A percentile compares a stretch with the other conserved stretches of the same genome.
These are phyloP conservation scores for Pedetes capensis DNA, from an alignment of 2,113 vertebrate species.

Conservation along the genomic window DNA sequence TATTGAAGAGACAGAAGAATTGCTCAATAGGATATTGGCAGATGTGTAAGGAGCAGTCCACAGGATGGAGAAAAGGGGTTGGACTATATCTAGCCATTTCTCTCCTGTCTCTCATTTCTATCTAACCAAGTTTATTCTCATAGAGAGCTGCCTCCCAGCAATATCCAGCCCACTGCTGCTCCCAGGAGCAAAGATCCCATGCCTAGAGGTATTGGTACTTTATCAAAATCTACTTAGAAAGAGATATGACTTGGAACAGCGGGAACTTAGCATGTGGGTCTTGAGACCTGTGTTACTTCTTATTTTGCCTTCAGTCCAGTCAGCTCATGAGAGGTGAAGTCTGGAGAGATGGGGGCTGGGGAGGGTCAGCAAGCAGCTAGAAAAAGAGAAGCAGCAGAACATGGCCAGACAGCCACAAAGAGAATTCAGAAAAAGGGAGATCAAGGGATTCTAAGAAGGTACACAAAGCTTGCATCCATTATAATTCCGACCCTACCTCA, in stretches of 20 bases:
- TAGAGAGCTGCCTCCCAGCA: background rate
- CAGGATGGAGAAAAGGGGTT: background rate
- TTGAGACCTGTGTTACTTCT: background rate
- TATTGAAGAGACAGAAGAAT: background rate
- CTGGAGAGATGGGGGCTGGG: background rate
- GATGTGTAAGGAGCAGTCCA: background rate
- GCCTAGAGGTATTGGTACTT: background rate
- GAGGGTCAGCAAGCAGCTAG: background rate
- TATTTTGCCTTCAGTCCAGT: background rate
- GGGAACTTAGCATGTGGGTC: background rate
- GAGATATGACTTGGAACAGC: background rate
- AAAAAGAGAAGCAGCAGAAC: background rate
- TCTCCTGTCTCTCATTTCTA: background rate
- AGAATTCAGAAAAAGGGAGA: background rate
- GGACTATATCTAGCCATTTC: background rate
- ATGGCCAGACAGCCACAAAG: background rate
- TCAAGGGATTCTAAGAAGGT: background rate
- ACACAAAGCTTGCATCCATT: background rate
- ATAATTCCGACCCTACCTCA: constrained; percentile 4
- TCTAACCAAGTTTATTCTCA: background rate
- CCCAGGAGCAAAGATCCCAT: background rate
- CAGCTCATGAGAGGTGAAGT: background rate
- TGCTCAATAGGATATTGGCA: background rate
- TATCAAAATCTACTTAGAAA: background rate
- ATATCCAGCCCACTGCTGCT: background rate